A percentile compares a stretch with the other conserved stretches of the same genome.
Evolutionary conservation across 2,888 invertebrate genomes (phyloP).

Genomic region (Octodonta nipae): DNA sequence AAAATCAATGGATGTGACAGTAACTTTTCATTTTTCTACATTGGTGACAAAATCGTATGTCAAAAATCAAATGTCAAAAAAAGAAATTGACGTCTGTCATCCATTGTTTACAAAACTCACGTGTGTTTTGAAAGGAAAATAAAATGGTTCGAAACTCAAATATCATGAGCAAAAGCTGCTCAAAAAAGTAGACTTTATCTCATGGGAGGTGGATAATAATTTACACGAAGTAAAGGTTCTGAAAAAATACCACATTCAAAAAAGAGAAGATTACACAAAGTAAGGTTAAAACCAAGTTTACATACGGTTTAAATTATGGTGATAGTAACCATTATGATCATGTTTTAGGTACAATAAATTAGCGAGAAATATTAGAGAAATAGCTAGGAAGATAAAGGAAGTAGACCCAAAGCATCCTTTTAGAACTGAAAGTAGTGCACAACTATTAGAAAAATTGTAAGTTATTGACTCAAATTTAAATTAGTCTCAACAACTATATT

Average conservation of each 20-base stretch:
- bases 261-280: slow-evolving; percentile 91
- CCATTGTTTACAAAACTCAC: too few species aligned
- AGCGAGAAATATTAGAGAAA: slow-evolving; percentile 67
- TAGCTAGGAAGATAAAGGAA: slow-evolving; percentile 79
- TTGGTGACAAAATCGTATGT: too few species aligned
- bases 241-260: slow-evolving; percentile 78
- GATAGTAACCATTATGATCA: too few species aligned
- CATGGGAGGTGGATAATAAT: slow-evolving; percentile 93
- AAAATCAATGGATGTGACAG: too few species aligned
- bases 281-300: too few species aligned
- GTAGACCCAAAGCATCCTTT: slow-evolving; percentile 73
- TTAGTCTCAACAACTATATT: slow-evolving; percentile 8
- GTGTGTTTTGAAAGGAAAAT: background rate
- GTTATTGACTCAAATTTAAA: slow-evolving; percentile 29
- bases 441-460: slow-evolving; percentile 79
- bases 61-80: too few species aligned
- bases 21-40: too few species aligned
- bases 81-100: too few species aligned
- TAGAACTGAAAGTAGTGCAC: slow-evolving; percentile 65
- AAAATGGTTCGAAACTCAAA: slow-evolving; percentile 84
- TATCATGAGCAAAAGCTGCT: slow-evolving; percentile 93
- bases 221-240: slow-evolving; percentile 82
- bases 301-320: too few species aligned
- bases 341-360: slow-evolving; percentile 80
- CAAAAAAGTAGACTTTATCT: slow-evolving; percentile 96